Evolutionary conservation across 2,888 invertebrate species (phyloP).

Genomic region (Timema cristinae): DNA sequence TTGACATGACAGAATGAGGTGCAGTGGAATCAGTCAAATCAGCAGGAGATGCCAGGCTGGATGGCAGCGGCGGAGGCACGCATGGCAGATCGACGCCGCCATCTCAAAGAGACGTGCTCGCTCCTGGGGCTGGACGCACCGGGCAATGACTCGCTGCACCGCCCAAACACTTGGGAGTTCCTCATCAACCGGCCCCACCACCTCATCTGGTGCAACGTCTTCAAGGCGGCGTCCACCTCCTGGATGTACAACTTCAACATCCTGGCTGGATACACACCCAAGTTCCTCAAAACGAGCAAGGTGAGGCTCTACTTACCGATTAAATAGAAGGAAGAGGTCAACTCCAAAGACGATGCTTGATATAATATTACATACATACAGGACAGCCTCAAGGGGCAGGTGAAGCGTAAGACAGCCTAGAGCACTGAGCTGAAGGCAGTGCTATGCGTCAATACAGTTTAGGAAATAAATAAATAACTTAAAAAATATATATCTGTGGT

Average conservation of each 20-base stretch:
- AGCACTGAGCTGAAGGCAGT: no score
- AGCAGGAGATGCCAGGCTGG: constrained; percentile 26
- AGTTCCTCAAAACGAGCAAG: constrained; percentile 65
- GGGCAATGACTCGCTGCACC: constrained; percentile 44
- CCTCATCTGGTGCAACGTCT: constrained; percentile 68
- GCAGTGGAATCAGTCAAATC: constrained; percentile 13
- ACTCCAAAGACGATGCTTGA: no score
- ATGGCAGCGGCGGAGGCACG: constrained; percentile 50
- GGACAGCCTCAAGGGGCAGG: no score
- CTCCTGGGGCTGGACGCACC: constrained; percentile 56
- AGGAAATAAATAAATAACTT: no score
- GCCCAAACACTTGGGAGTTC: constrained; percentile 82
- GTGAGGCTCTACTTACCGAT: not conserved
- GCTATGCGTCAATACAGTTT: no score
- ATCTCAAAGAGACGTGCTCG: constrained; percentile 57
- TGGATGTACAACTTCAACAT: constrained; percentile 91
- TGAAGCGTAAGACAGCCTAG: no score
- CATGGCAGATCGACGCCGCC: constrained; percentile 56
- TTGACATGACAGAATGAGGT: no score
- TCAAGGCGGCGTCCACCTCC: constrained; percentile 78
- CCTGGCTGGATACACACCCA: constrained; percentile 75
- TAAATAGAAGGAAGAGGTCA: no score
- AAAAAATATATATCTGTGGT: no score
- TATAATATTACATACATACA: no score
- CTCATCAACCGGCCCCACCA: constrained; percentile 75